Evolutionary conservation across 2,113 vertebrate species (phyloP), one percentile per base, ranked within the genome.

Genomic region (Australoheros scitulus): DNA sequence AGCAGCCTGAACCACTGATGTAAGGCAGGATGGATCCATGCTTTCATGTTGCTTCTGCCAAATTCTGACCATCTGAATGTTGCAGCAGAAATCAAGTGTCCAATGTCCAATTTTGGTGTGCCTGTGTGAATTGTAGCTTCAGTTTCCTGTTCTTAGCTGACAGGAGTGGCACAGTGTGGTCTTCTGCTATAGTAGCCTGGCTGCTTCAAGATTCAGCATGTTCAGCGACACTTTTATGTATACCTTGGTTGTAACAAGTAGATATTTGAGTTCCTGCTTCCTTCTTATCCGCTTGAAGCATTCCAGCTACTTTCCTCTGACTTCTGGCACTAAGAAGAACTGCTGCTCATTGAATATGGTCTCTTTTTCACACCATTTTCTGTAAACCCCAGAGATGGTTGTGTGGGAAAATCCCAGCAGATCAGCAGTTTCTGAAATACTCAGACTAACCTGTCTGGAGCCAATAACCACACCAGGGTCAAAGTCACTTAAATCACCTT

Each of bases 21-120:
- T 14, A 26, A 68, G 22, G 63, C 64, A 68, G 64, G 64, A 47
- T 68, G 38, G 43, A 68, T 68, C 38, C 38, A 47, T 47, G 41
- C 64, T 26, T 26, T 10, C 41, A 18, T 68, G 3, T 2, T 68
- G 34, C 34, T 34, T 34, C 32, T 7, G 34, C 34, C 34, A 34
- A 34, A 34, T 34, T 34, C 34, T 34, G 34, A 34, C 34, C 34
- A 34, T 34, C 34, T 34, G 34, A 34, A 34, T 34, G 34, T 6
- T 34, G 34, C 6, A 34, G 34, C 34, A 34, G 34, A 34, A 34
- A 34, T 34, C 34, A 34, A 34, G 6, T 34, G 34, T 34, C 34
- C 2, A 7, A 0, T 70, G 3, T 29, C 41, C 1, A 0, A 15
- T 18, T 41, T 7, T 65, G 1, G 41, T 43, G 7, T 43, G 24